A percentile compares a stretch with the other conserved stretches of the same genome.
These are phyloP conservation scores for Leistus spinibarbis DNA, from an alignment of 2,888 invertebrate species.

Conservation along the genomic window DNA sequence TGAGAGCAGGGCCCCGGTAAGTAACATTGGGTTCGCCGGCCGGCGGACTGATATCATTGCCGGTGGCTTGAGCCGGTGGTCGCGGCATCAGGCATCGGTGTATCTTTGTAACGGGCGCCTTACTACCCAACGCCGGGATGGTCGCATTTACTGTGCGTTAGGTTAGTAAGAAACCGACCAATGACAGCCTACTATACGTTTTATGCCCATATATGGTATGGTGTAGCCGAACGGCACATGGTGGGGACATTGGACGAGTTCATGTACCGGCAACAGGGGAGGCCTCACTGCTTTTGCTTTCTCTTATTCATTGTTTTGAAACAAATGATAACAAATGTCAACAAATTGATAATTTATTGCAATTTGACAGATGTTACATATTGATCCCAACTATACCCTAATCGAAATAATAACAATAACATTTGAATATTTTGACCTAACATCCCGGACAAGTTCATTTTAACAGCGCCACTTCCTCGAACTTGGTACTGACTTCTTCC, in stretches of 20 bases:
- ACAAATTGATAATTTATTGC: slow-evolving; percentile 18
- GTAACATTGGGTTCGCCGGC: slow-evolving; percentile 41
- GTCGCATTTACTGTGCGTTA: slow-evolving; percentile 40
- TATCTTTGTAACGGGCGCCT: slow-evolving; percentile 39
- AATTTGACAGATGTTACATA: not conserved
- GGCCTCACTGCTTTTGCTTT: slow-evolving; percentile 42
- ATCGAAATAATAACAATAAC: slow-evolving; percentile 38
- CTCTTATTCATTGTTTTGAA: slow-evolving; percentile 26
- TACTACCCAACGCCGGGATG: slow-evolving; percentile 44
- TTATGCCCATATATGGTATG: slow-evolving; percentile 85
- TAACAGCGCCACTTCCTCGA: slow-evolving; percentile 49
- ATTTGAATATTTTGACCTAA: slow-evolving; percentile 49
- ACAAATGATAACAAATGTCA: slow-evolving; percentile 36
- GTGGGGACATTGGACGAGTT: slow-evolving; percentile 59
- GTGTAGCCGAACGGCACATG: slow-evolving; percentile 66
- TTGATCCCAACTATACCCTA: slow-evolving; percentile 7
- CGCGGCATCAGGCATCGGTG: slow-evolving; percentile 12
- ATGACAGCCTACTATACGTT: slow-evolving; percentile 69
- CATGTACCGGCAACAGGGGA: slow-evolving; percentile 50
- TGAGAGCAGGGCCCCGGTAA: slow-evolving; percentile 34
- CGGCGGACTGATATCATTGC: slow-evolving; percentile 15
- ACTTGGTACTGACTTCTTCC: slow-evolving; percentile 52
- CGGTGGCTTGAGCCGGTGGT: slow-evolving; percentile 17
- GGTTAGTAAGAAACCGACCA: slow-evolving; percentile 59
- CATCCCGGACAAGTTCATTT: slow-evolving; percentile 48